Evolutionary conservation across 2,113 vertebrate genomes (phyloP), one percentile per base, ranked within the genome.

Genomic region (Amia ocellicauda): DNA sequence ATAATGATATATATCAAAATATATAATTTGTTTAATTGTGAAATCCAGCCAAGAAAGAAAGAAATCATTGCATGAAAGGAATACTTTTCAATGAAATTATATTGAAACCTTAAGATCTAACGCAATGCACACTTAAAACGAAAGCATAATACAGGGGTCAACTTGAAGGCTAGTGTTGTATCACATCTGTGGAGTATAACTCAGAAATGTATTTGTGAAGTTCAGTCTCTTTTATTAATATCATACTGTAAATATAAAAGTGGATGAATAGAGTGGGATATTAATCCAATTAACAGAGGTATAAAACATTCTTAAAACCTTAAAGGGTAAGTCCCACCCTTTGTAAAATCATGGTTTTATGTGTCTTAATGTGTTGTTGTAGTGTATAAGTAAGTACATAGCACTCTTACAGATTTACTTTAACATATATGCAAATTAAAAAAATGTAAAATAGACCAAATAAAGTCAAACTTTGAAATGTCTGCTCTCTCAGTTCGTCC

Each of bases 11-110:
- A 73, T 84, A 85, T 84, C 83, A 69, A 83, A 86, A 81, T 80
- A 83, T 78, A 80, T 83, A 65, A 75, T 81, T 85, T 83, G 77
- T 81, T 83, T 85, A 85, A 85, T 85, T 82, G 68, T 72, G 74
- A 83, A 72, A 69, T 51, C 57, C 77, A 69, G 74, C 80, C 81
- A 85, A 81, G 68, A 77, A 66, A 64, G 78, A 78, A 36, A 47
- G 45, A 80, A 83, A 79, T 84, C 79, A 88, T 86, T 84, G 79
- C 74, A 71, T 80, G 69, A 79, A 83, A 83, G 62, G 65, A 63
- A 64, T 66, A 69, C 53, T 52, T 67, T 68, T 51, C 69, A 43
- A 62, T 76, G 68, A 64, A 78, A 75, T 63, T 64, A 70, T 56
- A 72, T 58, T 73, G 67, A 41, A 70, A 60, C 67, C 67, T 49